phyloP scores from a whole-genome alignment of 2,113 vertebrate genomes.

The Potamarius usumacintae region DNA sequence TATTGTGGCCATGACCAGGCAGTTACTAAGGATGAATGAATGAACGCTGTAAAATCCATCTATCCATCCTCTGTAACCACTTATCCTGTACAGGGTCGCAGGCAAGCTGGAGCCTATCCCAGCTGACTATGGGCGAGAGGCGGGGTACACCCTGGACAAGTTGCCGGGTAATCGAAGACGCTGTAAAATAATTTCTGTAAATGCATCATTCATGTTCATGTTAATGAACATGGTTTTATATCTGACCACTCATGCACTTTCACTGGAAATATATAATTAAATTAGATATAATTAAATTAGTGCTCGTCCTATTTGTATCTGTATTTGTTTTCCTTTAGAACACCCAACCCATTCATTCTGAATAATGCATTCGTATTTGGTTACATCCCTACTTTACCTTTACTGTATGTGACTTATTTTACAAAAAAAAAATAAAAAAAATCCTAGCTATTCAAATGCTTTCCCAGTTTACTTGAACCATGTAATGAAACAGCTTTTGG shows the following conservation, averaged over 20 bases:
- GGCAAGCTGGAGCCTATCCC: no score
- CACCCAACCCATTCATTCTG: background rate
- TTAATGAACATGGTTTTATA: background rate
- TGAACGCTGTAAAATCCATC: background rate
- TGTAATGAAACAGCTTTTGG: constrained; percentile 13
- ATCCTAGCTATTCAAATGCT: constrained; percentile 6
- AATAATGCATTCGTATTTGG: background rate
- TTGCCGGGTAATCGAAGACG: no score
- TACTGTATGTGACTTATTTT: background rate
- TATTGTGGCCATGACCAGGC: background rate
- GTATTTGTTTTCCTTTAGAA: background rate
- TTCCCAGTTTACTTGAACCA: constrained; percentile 2
- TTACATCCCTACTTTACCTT: background rate
- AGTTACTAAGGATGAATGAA: background rate
- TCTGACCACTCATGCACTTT: background rate
- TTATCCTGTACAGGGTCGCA: no score
- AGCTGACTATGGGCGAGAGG: no score
- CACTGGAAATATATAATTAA: background rate
- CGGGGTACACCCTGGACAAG: no score
- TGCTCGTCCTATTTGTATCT: background rate
- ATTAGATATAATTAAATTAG: background rate
- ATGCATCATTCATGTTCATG: background rate
- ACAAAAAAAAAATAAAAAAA: background rate
- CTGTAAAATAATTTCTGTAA: background rate
- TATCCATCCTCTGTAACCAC: no score